phyloP scores from a whole-genome alignment of 2,888 invertebrate species.

The Anthrax anthrax region DNA sequence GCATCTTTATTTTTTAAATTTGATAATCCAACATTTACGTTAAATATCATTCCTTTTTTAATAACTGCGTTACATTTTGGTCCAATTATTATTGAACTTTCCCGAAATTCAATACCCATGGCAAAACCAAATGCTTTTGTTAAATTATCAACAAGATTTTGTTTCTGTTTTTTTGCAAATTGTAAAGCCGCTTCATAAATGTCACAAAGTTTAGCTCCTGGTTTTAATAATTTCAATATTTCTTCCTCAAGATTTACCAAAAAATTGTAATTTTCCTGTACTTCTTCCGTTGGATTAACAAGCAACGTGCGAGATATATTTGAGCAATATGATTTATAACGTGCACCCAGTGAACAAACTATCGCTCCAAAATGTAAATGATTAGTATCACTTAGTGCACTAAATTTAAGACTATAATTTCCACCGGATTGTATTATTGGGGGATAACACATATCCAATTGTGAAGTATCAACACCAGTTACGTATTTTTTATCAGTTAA shows the following conservation, averaged over 20 bases:
- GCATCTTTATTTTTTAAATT: conserved; percentile 71
- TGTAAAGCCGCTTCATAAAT: conserved; percentile 75
- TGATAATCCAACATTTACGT: conserved; percentile 83
- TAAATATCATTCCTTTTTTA: conserved; percentile 93
- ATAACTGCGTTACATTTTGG: conserved; percentile 69
- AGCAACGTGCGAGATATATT: conserved; percentile 92
- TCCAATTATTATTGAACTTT: conserved; percentile 81
- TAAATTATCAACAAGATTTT: conserved; percentile 71
- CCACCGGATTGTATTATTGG: conserved; percentile 99
- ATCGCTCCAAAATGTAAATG: conserved; percentile 91
- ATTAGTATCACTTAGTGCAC: conserved; percentile 87
- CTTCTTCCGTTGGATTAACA: conserved; percentile 74
- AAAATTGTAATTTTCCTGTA: conserved; percentile 84
- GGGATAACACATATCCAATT: conserved; percentile 95
- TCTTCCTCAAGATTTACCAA: conserved; percentile 81
- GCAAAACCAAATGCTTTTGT: conserved; percentile 95
- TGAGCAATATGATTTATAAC: conserved; percentile 96
- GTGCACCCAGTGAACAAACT: conserved; percentile 82
- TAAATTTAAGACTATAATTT: conserved; percentile 94
- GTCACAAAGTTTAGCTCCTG: conserved; percentile 68
- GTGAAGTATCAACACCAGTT: conserved; percentile 70
- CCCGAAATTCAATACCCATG: conserved; percentile 97
- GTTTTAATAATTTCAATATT: conserved; percentile 66
- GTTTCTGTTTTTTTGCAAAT: conserved; percentile 74
- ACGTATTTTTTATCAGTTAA: conserved; percentile 94